Conservation (phyloP, 2,888 invertebrate genomes). For the Dione juno region DNA sequence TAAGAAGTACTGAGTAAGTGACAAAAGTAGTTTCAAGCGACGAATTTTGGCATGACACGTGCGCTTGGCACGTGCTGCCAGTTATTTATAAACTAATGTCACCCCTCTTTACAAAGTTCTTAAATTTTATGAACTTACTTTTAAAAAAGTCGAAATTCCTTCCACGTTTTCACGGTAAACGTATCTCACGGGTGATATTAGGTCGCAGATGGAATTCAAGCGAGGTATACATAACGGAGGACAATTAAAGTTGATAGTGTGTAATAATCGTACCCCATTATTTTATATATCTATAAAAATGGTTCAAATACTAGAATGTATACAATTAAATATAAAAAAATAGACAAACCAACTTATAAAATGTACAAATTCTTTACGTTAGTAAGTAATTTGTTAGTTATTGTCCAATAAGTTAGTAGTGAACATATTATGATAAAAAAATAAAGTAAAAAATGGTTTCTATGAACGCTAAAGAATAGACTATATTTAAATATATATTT, state of each 20-base stretch:
- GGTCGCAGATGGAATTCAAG: constrained; percentile 9
- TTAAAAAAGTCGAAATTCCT: constrained; percentile 1
- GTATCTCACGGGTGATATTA: constrained; percentile 15
- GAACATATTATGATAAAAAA: too few species aligned
- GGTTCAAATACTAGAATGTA: too few species aligned
- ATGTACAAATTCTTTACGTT: background rate
- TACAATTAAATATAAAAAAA: too few species aligned
- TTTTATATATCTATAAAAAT: too few species aligned
- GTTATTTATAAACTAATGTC: constrained; percentile 49
- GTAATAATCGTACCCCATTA: background rate
- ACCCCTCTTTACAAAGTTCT: constrained; percentile 33
- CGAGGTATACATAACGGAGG: background rate
- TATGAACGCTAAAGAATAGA: background rate
- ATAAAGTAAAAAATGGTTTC: too few species aligned
- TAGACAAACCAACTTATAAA: background rate
- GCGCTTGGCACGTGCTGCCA: constrained; percentile 49
- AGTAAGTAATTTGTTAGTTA: background rate
- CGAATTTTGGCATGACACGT: constrained; percentile 49
- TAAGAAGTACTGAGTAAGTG: constrained; percentile 15
- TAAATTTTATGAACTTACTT: constrained; percentile 25
- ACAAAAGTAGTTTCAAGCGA: constrained; percentile 37
- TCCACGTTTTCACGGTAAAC: constrained; percentile 5
- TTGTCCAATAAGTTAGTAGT: background rate
- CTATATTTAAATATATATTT: background rate
- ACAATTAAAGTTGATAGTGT: constrained; percentile 11